Evolutionary conservation across 2,797 vertebrate species (phyloP), one percentile per base, ranked within the genome.

Genomic region (Macropodus opercularis): DNA sequence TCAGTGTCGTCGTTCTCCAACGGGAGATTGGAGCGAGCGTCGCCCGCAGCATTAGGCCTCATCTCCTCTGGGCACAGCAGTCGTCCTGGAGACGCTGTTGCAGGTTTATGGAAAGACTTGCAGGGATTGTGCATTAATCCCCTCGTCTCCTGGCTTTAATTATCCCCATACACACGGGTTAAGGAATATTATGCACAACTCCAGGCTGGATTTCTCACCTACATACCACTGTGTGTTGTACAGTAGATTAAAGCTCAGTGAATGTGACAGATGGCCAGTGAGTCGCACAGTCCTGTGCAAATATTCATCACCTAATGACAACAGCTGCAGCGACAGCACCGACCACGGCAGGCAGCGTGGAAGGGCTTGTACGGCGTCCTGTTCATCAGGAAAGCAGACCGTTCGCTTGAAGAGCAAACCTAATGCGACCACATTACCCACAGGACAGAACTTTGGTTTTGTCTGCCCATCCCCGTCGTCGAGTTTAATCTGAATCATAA

Each of bases 41-140:
- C 56, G 64, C 73, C 74, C 38, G 18, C 51, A 52, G 85, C 77
- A 67, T 81, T 67, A 80, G 69, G 62, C 69, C 69, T 78, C 72
- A 66, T 76, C 75, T 84, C 85, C 83, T 72, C 64, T 54, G 17
- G 80, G 79, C 81, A 48, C 70, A 77, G 69, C 72, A 78, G 89
- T 91, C 71, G 83, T 86, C 89, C 49, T 87, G 81, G 83, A 79
- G 85, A 92, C 65, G 54, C 81, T 52, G 76, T 72, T 50, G 77
- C 84, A 88, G 83, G 87, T 89, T 87, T 86, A 85, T 80, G 66
- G 64, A 84, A 81, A 83, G 83, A 82, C 84, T 89, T 65, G 17
- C 61, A 65, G 82, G 87, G 87, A 90, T 90, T 90, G 81, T 23
- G 60, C 83, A 87, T 90, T 89, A 92, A 92, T 91, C 90, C 85